Base-by-base conservation (phyloP, 2,113 vertebrate species). In the Eclectus roratus region DNA sequence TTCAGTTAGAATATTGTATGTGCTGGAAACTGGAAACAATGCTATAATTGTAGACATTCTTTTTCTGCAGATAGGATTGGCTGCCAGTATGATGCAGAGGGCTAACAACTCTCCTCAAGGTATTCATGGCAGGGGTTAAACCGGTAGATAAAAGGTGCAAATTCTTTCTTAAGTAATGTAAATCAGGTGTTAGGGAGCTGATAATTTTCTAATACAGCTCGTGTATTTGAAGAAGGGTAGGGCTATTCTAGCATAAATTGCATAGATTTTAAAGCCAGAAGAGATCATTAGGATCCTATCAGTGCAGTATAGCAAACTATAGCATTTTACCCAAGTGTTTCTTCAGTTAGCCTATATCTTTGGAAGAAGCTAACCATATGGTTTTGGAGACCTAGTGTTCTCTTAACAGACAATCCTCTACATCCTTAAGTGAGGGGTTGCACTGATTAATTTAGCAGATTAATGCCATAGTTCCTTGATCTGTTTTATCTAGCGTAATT, bases 401-500 rank as follows among this genome's bases (percentile, higher is more conserved):
- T 66, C 6, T 70, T 77, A 80, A 64, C 53, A 58, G 46, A 41
- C n/a, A 78, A 53, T 71, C 35, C 13, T 88, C 52, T 52, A 33
- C 33, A 64, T 76, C 27, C 39, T 43, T 29, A 68, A 84, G 9
- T 24, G 52, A 90, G 63, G 24, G 79, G 52, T 91, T 94, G 65
- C 31, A 49, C 53, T 74, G 81, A 89, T 91, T 88, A 83, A 74
- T 91, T 85, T 88, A 58, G 41, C 29, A 90, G 68, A 70, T 83
- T 85, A 80, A 13, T 77, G 37, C 41, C 31, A 12, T 53, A 70
- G n/a, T 43, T 85, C 53, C 63, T 88, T 68, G 70, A 87, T 94
- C 47, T 90, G 20, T 85, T 90, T 94, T 88, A 66, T 73, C 80
- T 88, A 92, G 41, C 14, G 29, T 83, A 82, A 85, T 55, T 91